Conservation (phyloP, 2,888 invertebrate species). For the Adelphocoris suturalis region DNA sequence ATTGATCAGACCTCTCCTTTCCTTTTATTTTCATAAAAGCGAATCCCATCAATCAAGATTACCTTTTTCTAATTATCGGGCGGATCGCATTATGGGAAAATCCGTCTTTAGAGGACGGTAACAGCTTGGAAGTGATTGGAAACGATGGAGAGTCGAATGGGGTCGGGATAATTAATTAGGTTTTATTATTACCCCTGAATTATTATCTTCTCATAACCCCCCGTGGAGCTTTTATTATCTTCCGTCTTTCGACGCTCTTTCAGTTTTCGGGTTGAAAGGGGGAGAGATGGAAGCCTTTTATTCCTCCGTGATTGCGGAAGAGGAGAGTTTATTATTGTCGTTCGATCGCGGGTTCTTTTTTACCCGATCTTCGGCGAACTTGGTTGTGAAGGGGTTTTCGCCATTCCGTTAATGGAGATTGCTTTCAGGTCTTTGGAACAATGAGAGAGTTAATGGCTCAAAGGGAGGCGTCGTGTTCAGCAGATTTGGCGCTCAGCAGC, state of each 20-base stretch:
- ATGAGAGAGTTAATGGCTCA: no score
- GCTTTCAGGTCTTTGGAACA: no score
- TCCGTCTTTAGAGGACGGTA: not conserved
- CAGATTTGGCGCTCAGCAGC: no score
- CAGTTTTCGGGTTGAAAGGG: no score
- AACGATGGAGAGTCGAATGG: not conserved
- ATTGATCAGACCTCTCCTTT: not conserved
- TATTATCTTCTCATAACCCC: not conserved
- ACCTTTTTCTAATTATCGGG: not conserved
- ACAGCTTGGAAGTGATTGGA: not conserved
- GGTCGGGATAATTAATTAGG: constrained; percentile 1
- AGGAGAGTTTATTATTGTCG: no score
- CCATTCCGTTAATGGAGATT: no score
- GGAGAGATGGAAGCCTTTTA: no score
- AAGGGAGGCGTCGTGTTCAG: no score
- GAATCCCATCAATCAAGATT: not conserved
- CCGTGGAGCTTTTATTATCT: not conserved
- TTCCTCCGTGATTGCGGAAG: no score
- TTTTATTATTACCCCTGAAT: not conserved
- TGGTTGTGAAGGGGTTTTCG: no score
- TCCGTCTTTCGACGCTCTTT: not conserved
- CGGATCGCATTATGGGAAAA: not conserved
- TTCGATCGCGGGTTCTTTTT: no score
- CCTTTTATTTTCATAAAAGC: not conserved
- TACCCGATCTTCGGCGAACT: no score